A percentile compares a stretch with the other conserved stretches of the same genome.
Conservation (phyloP, 2,888 invertebrate genomes). For the Cephalotes varians region DNA sequence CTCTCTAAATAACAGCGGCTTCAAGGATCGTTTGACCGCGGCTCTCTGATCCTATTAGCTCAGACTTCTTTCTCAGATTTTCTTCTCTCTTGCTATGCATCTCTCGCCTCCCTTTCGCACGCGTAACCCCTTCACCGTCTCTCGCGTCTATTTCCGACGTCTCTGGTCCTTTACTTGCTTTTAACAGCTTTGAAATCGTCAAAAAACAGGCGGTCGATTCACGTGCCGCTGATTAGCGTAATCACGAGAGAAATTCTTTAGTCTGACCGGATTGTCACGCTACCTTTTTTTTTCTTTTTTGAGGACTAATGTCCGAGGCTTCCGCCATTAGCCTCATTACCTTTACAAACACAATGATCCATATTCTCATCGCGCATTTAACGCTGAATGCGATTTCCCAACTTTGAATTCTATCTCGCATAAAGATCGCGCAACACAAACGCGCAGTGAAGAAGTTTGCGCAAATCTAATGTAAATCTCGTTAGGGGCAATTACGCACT, state of each 20-base stretch:
- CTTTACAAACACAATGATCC: constrained; percentile 24
- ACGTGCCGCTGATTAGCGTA: constrained; percentile 85
- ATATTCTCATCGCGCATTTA: constrained; percentile 33
- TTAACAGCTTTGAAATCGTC: constrained; percentile 69
- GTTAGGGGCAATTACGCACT: constrained; percentile 25
- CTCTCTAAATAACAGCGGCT: constrained; percentile 79
- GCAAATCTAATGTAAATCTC: constrained; percentile 35
- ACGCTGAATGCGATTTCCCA: constrained; percentile 23
- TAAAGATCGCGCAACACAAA: constrained; percentile 10
- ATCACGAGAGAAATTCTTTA: constrained; percentile 69
- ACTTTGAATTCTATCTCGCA: constrained; percentile 32
- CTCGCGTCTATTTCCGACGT: constrained; percentile 77
- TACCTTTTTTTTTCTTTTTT: neutral
- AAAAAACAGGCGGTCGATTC: constrained; percentile 76
- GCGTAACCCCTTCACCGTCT: constrained; percentile 63
- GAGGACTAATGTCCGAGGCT: constrained; percentile 2
- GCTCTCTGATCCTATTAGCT: constrained; percentile 82
- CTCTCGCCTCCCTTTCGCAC: constrained; percentile 44
- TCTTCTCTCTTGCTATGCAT: constrained; percentile 66
- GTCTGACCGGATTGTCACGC: constrained; percentile 25
- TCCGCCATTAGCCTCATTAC: constrained; percentile 43
- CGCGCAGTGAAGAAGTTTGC: neutral
- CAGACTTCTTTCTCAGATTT: constrained; percentile 80
- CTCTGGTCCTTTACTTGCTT: constrained; percentile 65
- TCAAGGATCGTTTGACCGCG: constrained; percentile 82